Percentiles rank a stretch among this genome's conserved stretches.
Evolutionary conservation across 2,113 vertebrate species (phyloP).

Genomic region (Blennius ocellaris): DNA sequence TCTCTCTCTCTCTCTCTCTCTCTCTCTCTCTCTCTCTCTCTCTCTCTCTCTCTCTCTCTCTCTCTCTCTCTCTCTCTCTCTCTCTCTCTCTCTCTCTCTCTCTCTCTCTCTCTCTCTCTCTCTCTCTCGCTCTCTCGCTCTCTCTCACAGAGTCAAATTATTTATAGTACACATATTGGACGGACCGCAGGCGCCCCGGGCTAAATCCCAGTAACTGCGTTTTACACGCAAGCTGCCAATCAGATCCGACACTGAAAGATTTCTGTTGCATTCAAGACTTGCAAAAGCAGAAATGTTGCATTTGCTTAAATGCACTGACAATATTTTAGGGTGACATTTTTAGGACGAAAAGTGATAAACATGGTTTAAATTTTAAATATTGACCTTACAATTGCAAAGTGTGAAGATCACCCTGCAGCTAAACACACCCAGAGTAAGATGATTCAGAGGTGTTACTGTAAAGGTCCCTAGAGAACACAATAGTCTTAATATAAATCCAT

Average conservation of each 20-base stretch:
- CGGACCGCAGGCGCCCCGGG: conserved; percentile 79
- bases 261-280: conserved; percentile 37
- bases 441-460: conserved; percentile 15
- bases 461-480: background rate
- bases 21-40: conserved; percentile 25
- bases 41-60: conserved; percentile 28
- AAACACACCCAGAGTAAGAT: background rate
- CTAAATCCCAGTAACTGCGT: conserved; percentile 71
- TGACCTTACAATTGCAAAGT: background rate
- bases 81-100: conserved; percentile 21
- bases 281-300: background rate
- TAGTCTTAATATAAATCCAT: conserved; percentile 8
- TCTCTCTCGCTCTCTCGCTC: no score
- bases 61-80: conserved; percentile 19
- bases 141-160: conserved; percentile 71
- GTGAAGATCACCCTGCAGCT: background rate
- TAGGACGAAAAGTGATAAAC: background rate
- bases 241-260: conserved; percentile 58
- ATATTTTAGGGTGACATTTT: conserved; percentile 9
- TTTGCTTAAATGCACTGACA: conserved; percentile 16
- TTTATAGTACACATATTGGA: conserved; percentile 80
- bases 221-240: conserved; percentile 86
- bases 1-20: conserved; percentile 19
- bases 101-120: conserved; percentile 27
- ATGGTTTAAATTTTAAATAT: background rate